Evolutionary conservation across 2,113 vertebrate genomes (phyloP), one percentile per base, ranked within the genome.

Genomic region (Physeter macrocephalus): DNA sequence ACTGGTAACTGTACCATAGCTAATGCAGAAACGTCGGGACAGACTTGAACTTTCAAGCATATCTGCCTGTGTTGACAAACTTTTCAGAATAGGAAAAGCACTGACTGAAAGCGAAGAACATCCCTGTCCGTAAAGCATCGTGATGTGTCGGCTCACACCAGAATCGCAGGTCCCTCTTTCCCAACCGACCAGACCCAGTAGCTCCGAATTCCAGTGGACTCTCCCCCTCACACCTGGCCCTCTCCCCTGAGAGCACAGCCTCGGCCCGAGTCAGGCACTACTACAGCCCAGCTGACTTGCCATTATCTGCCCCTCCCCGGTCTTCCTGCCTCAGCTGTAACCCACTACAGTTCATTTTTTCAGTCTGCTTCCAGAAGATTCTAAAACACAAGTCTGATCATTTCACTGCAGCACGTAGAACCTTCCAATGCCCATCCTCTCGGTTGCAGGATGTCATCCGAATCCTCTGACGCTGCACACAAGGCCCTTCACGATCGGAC

Each of bases 231-330:
- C 5, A 43, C 6, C 18, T 5, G 10, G 20, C 21, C 39, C 43
- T 5, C 20, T 57, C 57, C 36, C 11, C 5, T 5, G 4, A 6
- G 0, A 20, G 15, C 54, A 54, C n/a, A 31, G 17, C 23, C 13
- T 43, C n/a, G 49, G 2, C 8, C 8, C 8, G 34, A 5, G 2
- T 69, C 4, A 12, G 7, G 7, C 23, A 21, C 17, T 39, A 34
- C 8, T 36, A 66, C n/a, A 36, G 52, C 25, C 31, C 41, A 75
- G 1, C 2, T 34, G 5, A 72, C 13, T 41, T 2, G 59, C 54
- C 41, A 13, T 87, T n/a, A 6, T 41, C 54, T 5, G 59, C 23
- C 41, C 25, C 21, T 90, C 1, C 9, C 0, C 0, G 7, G 4
- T 49, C 21, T 84, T 80, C 34, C 52, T 80, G 23, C 17, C 34